Percentiles rank a stretch among this genome's conserved stretches.
Evolutionary conservation across 2,113 vertebrate species (phyloP).

Genomic region (Ammodytes marinus): DNA sequence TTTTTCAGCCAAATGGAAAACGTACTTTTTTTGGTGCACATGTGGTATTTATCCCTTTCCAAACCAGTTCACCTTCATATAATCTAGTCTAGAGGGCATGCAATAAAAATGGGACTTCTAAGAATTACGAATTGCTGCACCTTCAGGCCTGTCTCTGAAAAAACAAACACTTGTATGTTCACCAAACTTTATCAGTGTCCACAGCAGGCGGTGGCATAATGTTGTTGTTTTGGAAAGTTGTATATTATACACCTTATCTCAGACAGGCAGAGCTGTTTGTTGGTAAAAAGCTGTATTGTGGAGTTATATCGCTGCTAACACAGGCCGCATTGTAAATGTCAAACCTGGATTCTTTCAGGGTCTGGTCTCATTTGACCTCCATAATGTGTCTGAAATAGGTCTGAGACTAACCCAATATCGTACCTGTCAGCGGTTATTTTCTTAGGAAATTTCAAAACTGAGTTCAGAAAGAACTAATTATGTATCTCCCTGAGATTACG

Average conservation of each 20-base stretch:
- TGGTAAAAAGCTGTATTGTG: constrained; percentile 5
- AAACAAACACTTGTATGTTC: neutral
- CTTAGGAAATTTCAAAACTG: neutral
- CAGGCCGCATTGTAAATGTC: constrained; percentile 42
- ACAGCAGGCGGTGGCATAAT: constrained; percentile 21
- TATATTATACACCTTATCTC: constrained; percentile 47
- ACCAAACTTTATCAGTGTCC: constrained; percentile 21
- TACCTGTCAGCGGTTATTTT: neutral
- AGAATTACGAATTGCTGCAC: neutral
- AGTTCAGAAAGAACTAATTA: neutral
- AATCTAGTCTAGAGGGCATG: neutral
- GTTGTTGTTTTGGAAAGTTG: constrained; percentile 23
- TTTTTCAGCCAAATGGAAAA: neutral
- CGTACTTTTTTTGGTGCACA: neutral
- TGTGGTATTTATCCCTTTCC: neutral
- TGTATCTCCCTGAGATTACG: neutral
- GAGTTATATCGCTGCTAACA: constrained; percentile 19
- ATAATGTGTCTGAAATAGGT: constrained; percentile 23
- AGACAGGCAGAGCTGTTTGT: constrained; percentile 36
- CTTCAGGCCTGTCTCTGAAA: neutral
- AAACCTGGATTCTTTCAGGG: constrained; percentile 20
- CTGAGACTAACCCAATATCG: neutral
- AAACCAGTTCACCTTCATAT: neutral
- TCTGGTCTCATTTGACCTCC: constrained; percentile 35
- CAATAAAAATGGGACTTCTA: neutral